A percentile compares a stretch with the other conserved stretches of the same genome.
Conservation (phyloP, 2,888 invertebrate species). For the Morpho helenor region DNA sequence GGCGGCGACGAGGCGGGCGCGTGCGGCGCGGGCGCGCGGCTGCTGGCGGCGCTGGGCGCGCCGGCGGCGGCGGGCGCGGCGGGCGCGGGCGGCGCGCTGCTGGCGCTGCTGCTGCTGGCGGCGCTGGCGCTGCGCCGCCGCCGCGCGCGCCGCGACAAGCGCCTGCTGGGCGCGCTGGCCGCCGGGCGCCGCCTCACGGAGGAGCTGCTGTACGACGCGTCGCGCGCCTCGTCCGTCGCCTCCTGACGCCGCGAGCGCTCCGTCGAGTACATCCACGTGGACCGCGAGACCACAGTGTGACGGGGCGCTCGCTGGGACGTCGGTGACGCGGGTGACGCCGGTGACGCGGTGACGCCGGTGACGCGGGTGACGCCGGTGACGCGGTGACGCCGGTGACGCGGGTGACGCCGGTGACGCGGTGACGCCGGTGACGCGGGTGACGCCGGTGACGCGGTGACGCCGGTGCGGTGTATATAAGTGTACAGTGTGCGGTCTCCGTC, state of each 20-base stretch:
- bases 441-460: too few species aligned
- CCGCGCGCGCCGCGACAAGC: constrained; percentile 79
- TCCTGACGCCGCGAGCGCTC: constrained; percentile 95
- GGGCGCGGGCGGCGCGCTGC: constrained; percentile 74
- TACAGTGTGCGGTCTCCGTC: too few species aligned
- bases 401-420: too few species aligned
- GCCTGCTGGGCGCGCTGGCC: constrained; percentile 79
- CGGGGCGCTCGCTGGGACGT: constrained; percentile 47
- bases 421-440: too few species aligned
- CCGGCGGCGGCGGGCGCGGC: constrained; percentile 68
- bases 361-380: too few species aligned
- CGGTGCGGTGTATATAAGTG: constrained; percentile 5
- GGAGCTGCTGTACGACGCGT: constrained; percentile 83
- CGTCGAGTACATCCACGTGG: constrained; percentile 95
- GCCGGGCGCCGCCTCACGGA: constrained; percentile 83
- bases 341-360: neutral
- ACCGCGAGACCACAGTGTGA: constrained; percentile 95
- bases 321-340: neutral
- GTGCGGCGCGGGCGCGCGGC: constrained; percentile 47
- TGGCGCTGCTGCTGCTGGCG: constrained; percentile 51
- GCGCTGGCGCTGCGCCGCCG: constrained; percentile 77
- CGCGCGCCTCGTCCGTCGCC: constrained; percentile 73
- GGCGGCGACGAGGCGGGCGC: constrained; percentile 83
- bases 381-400: too few species aligned
- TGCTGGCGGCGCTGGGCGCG: constrained; percentile 81